Conservation (phyloP, 2,888 invertebrate species). For the Ectobius pallidus region DNA sequence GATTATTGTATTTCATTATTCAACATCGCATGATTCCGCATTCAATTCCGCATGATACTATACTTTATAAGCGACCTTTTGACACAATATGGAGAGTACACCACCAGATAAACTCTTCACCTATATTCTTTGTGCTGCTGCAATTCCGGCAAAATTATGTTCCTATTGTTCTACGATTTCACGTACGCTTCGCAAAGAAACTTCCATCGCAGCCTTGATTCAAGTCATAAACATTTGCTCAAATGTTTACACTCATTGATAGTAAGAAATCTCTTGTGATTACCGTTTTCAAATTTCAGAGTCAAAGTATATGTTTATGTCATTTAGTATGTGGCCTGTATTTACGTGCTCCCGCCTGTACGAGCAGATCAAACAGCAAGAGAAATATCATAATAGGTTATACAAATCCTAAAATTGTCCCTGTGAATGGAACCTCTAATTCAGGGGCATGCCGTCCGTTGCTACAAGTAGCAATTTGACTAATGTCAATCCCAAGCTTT, state of each 20-base stretch:
- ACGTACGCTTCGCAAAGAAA: too few relatives aligned
- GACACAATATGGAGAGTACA: neutral
- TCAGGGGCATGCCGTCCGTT: neutral
- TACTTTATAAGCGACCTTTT: neutral
- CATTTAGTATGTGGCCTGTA: neutral
- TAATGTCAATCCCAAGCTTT: neutral
- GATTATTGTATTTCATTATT: neutral
- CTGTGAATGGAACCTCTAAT: conserved; percentile 5
- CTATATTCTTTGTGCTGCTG: neutral
- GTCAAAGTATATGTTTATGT: neutral
- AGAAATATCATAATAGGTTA: neutral
- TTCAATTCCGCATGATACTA: neutral
- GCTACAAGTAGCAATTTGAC: conserved; percentile 10
- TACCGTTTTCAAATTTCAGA: neutral
- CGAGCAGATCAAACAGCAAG: neutral
- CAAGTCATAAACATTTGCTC: neutral
- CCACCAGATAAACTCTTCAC: neutral
- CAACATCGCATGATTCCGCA: neutral
- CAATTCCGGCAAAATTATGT: neutral
- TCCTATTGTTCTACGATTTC: neutral
- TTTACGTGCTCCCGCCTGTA: neutral
- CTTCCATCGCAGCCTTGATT: neutral
- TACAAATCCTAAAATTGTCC: neutral
- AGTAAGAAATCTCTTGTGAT: neutral
- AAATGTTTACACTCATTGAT: neutral